phyloP scores from a whole-genome alignment of 1,140 invertebrate species.

The Alviniconcha marisindica region DNA sequence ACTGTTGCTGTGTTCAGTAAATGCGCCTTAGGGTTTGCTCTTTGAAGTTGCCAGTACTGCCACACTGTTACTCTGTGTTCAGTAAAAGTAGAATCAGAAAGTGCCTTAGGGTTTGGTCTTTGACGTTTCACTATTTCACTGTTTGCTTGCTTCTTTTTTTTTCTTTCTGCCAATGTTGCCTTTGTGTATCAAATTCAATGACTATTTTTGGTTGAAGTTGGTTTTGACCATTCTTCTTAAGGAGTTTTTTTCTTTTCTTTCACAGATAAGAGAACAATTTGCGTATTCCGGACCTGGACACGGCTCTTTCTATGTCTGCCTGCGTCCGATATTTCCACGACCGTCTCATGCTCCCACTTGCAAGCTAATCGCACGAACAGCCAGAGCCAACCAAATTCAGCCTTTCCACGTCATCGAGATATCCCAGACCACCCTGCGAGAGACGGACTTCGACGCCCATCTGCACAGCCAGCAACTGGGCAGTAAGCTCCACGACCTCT shows the following conservation, averaged over 20 bases:
- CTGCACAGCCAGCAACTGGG: constrained; percentile 35
- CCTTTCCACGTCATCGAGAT: constrained; percentile 31
- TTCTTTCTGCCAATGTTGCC: too few species aligned
- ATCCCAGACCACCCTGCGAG: not conserved
- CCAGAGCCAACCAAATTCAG: not conserved
- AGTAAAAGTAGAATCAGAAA: too few species aligned
- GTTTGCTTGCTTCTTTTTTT: too few species aligned
- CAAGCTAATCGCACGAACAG: not conserved
- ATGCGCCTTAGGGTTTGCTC: too few species aligned
- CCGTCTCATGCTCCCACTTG: not conserved
- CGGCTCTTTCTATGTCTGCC: not conserved
- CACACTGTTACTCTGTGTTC: too few species aligned
- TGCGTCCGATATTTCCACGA: not conserved
- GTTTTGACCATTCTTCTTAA: too few species aligned
- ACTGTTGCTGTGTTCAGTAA: too few species aligned
- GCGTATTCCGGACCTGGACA: not conserved
- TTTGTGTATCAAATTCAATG: too few species aligned
- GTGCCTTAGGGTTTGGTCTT: too few species aligned
- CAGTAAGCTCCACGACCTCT: constrained; percentile 35
- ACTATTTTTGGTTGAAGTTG: not conserved
- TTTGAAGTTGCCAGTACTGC: too few species aligned
- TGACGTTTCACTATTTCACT: too few species aligned
- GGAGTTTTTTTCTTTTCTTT: too few species aligned
- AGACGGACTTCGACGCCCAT: not conserved
- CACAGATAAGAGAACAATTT: not conserved